phyloP scores from a whole-genome alignment of 2,888 invertebrate genomes.

The Cerastis leucographa region DNA sequence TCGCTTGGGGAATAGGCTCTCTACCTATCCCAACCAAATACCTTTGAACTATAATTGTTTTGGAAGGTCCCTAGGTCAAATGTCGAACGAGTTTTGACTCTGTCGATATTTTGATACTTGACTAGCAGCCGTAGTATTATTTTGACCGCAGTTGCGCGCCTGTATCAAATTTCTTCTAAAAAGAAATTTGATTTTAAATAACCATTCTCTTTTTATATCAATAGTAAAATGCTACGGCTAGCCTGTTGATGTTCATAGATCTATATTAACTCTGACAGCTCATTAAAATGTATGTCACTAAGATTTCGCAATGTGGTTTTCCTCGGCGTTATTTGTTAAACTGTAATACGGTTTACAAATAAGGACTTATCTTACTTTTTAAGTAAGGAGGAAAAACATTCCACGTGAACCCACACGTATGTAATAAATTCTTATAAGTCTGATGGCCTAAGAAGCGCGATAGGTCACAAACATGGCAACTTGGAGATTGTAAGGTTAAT shows the following conservation, averaged over 20 bases:
- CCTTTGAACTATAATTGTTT: conserved; percentile 22
- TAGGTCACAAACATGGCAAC: conserved; percentile 49
- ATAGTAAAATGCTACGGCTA: background rate
- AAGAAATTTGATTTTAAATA: background rate
- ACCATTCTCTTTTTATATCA: background rate
- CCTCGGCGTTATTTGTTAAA: conserved; percentile 19
- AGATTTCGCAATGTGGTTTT: background rate
- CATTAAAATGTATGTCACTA: background rate
- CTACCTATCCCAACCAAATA: background rate
- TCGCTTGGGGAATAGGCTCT: conserved; percentile 1
- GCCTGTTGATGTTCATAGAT: background rate
- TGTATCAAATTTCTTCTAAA: background rate
- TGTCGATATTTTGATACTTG: background rate
- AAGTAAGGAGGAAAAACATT: conserved; percentile 44
- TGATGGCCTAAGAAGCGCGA: conserved; percentile 44
- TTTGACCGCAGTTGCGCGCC: background rate
- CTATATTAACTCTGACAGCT: background rate
- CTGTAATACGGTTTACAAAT: conserved; percentile 35
- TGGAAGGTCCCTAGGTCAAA: background rate
- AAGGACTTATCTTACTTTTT: conserved; percentile 39
- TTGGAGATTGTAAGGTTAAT: conserved; percentile 37
- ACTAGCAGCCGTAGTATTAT: background rate
- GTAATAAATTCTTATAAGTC: conserved; percentile 58
- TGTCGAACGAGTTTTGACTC: background rate
- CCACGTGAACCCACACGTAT: conserved; percentile 48